Evolutionary conservation across 2,888 invertebrate species (phyloP), one percentile per base, ranked within the genome.

Genomic region (Drosophila fulvimacula): DNA sequence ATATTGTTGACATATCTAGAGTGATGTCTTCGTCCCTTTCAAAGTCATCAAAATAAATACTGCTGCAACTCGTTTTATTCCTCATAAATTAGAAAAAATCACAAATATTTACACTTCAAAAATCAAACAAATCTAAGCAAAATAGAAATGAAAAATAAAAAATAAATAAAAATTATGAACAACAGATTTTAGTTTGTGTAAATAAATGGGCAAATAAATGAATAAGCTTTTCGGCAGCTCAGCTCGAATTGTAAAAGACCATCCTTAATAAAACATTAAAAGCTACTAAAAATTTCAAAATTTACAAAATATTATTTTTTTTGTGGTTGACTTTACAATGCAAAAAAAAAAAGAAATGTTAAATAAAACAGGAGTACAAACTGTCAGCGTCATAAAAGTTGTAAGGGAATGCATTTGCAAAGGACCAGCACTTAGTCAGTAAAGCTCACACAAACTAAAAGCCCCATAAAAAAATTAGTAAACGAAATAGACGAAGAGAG

Each of bases 341-440:
- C 1, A 30, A 30, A 30, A 7, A 9, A 30, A 24, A 1, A 27
- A 27, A 34, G 27, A 46, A 27, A 27, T 11, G 5, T 3, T 17
- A 24, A 65, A 64, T 49, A 15, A 9, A 17, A 11, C 21, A 67
- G 36, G 0, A n/a, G 17, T 17, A 36, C 15, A 46, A 46, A 27
- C 5, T 46, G 46, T 42, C 36, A 48, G 48, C 21, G 9, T 24
- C 30, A 63, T 42, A 39, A 44, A 55, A 39, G 21, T 34, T 51
- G 27, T 19, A 38, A 39, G 21, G 27, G 27, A 34, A 68, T 46
- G 44, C 42, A 61, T 17, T n/a, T 36, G 39, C 34, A 21, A 27
- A 64, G 11, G 30, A 41, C 39, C 30, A 32, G 52, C 65, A 65
- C 46, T 52, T 52, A 52, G 64, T 21, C 17, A 1, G 11, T 5